Conservation (phyloP, 2,797 vertebrate species). For the Poeciliopsis presidionis region DNA sequence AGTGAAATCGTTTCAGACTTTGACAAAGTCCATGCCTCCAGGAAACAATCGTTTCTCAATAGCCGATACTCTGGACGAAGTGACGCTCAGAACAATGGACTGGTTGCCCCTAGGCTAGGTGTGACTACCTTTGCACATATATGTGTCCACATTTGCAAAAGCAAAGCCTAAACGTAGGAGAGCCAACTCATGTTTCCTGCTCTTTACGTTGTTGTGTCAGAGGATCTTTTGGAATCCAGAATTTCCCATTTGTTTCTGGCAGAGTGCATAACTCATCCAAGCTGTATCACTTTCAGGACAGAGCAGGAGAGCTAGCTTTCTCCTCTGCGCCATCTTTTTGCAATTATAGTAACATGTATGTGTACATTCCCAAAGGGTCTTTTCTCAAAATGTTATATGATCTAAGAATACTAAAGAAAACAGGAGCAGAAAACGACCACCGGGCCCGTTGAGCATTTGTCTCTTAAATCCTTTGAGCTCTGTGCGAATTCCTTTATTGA, state of each 20-base stretch:
- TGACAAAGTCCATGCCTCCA: background rate
- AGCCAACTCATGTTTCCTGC: slow-evolving; percentile 1
- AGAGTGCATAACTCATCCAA: slow-evolving; percentile 26
- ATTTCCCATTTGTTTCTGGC: slow-evolving; percentile 48
- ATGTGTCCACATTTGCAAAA: background rate
- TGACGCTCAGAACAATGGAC: background rate
- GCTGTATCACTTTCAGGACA: slow-evolving; percentile 37
- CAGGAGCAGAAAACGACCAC: background rate
- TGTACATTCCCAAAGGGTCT: background rate
- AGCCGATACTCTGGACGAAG: background rate
- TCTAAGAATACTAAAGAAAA: slow-evolving; percentile 13
- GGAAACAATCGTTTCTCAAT: background rate
- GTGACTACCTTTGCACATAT: background rate
- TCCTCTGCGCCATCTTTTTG: slow-evolving; percentile 40
- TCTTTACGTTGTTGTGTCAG: background rate
- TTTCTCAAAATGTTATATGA: background rate
- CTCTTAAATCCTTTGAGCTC: background rate
- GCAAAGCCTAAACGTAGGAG: background rate
- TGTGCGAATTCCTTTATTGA: background rate
- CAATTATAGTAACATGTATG: slow-evolving; percentile 56
- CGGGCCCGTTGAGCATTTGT: background rate
- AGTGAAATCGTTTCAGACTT: background rate
- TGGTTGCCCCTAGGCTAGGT: background rate
- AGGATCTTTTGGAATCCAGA: slow-evolving; percentile 2
- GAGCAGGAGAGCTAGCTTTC: slow-evolving; percentile 40